A percentile compares a stretch with the other conserved stretches of the same genome.
Conservation (phyloP, 2,113 vertebrate genomes). For the Parus major region DNA sequence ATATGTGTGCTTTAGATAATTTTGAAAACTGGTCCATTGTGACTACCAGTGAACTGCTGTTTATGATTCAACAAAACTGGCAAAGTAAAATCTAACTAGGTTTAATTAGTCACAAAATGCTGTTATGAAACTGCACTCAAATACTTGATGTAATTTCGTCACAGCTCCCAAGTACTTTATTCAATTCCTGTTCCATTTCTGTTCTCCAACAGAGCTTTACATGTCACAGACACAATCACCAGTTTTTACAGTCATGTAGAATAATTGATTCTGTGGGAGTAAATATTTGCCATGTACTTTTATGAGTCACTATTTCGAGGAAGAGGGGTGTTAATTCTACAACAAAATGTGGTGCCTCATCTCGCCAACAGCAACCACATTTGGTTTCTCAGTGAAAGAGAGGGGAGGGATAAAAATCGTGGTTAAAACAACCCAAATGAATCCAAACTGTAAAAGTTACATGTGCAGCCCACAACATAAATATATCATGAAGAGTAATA, state of each 20-base stretch:
- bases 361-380: not conserved
- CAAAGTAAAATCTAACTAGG: not conserved
- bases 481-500: not conserved
- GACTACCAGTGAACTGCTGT: not conserved
- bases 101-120: conserved; percentile 30
- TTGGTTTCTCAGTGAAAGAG: not conserved
- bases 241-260: not conserved
- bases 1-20: not conserved
- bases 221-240: not conserved
- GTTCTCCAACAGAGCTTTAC: not conserved
- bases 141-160: not conserved
- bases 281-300: not conserved
- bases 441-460: not conserved
- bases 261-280: not conserved
- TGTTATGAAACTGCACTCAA: not conserved
- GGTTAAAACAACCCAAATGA: not conserved
- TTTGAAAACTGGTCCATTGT: conserved; percentile 2
- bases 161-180: not conserved
- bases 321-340: not conserved
- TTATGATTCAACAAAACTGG: conserved; percentile 19
- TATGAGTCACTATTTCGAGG: not conserved
- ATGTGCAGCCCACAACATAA: not conserved
- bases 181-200: not conserved
- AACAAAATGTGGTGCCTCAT: not conserved
- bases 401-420: not conserved